Conservation (phyloP, 2,888 invertebrate species). For the Choreutis nemorana region DNA sequence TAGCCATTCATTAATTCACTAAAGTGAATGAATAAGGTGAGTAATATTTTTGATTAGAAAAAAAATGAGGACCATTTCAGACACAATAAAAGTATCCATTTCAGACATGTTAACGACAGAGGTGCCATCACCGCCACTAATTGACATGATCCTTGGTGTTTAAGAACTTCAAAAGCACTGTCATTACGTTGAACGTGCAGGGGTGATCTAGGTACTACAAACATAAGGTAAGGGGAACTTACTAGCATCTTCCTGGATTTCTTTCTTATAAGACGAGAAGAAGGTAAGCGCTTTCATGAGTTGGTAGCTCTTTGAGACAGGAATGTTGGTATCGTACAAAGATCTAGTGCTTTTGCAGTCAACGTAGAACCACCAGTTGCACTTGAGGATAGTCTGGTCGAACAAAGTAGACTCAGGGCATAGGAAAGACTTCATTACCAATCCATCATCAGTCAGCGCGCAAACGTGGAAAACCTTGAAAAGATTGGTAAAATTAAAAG, state of each 20-base stretch:
- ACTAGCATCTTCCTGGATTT: slow-evolving; percentile 42
- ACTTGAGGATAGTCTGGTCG: slow-evolving; percentile 89
- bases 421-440: slow-evolving; percentile 90
- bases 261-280: slow-evolving; percentile 85
- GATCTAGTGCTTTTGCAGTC: slow-evolving; percentile 84
- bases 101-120: too few species aligned
- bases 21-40: too few species aligned
- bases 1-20: too few species aligned
- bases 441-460: slow-evolving; percentile 86
- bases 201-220: background rate
- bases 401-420: slow-evolving; percentile 92
- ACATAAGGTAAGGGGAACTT: too few species aligned
- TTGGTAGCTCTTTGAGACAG: slow-evolving; percentile 90
- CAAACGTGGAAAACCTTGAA: slow-evolving; percentile 90
- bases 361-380: slow-evolving; percentile 95
- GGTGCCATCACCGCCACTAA: too few species aligned
- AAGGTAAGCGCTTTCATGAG: slow-evolving; percentile 90
- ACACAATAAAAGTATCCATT: too few species aligned
- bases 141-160: too few species aligned
- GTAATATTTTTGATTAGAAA: too few species aligned
- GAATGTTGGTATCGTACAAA: slow-evolving; percentile 88
- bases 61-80: too few species aligned
- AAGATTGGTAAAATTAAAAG: too few species aligned
- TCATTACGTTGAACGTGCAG: background rate
- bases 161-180: too few species aligned